These are phyloP conservation scores for Nothoprocta pentlandii DNA, from an alignment of 2,113 vertebrate species.

Conservation along the genomic window DNA sequence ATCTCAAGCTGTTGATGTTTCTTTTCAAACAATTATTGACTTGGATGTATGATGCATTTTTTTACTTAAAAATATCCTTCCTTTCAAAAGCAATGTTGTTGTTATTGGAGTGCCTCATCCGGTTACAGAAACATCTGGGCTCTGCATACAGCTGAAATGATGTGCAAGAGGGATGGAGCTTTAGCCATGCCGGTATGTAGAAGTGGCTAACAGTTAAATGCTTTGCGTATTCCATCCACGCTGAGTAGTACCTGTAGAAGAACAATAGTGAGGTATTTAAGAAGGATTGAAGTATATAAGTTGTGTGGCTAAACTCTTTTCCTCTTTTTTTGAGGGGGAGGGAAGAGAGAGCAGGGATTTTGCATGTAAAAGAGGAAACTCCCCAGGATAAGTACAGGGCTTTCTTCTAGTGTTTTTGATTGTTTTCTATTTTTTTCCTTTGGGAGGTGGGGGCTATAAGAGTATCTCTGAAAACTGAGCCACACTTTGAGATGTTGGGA, in stretches of 20 bases:
- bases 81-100: not conserved
- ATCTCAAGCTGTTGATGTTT: not conserved
- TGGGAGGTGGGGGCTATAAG: not conserved
- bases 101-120: not conserved
- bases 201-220: not conserved
- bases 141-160: constrained; percentile 2
- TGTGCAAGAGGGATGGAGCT: not conserved
- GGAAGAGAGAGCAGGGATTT: not conserved
- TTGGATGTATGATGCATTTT: fast-evolving
- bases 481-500: not conserved
- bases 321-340: not conserved
- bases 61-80: not conserved
- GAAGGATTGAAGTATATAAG: not conserved
- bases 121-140: constrained; percentile 5
- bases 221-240: not conserved
- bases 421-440: not conserved
- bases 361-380: not conserved
- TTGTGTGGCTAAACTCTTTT: not conserved
- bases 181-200: not conserved
- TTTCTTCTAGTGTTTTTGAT: not conserved
- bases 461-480: not conserved
- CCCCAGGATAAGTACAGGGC: not conserved
- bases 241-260: constrained; percentile 9
- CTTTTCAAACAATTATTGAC: not conserved
- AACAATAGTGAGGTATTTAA: not conserved